Base-by-base conservation (phyloP, 2,888 invertebrate genomes). In the Harpalus rubripes region DNA sequence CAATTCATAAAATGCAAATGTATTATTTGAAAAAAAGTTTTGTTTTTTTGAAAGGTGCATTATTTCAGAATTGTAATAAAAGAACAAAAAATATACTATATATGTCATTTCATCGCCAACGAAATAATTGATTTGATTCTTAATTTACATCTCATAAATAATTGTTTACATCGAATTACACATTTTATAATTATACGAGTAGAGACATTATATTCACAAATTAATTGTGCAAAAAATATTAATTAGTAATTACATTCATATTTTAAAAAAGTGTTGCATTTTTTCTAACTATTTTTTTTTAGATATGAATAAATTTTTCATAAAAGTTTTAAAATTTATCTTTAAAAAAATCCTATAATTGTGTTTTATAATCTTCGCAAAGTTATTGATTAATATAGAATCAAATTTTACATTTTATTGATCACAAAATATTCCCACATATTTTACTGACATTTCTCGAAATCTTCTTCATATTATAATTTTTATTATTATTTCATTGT, bases 331-430 rank as follows among this genome's bases (percentile, higher is more conserved):
- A 2, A 32, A 32, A 32, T 32, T 10, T 52, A 52, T 52, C 12
- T 12, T 52, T 52, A 12, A 52, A 44, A 10, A 44, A 52, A 12
- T 52, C 2, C 12, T 52, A 52, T 52, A 52, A 52, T 52, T 52
- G 1, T 32, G 32, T 32, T 59, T 59, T 59, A 12, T 41, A 74
- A 74, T 74, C 72, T 44, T 18, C 22, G 72, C 44, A 44, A 8
- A 32, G 8, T 44, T 74, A 74, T 74, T 74, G 72, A 74, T 74
- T 68, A 39, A 68, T 4, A 12, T 15, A 15, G 32, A 15, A 68
- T 74, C 8, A 74, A 44, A 44, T 74, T 16, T 10, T 5, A 74
- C 72, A 74, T 74, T 44, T 44, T 74, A 74, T 74, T 16, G 72
- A 74, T 74, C 18, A 2, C 16, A 44, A 44, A 44, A 44, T 65